A percentile compares a stretch with the other conserved stretches of the same genome.
Conservation (phyloP, 2,113 vertebrate species). For the Cynopterus brachyotis region DNA sequence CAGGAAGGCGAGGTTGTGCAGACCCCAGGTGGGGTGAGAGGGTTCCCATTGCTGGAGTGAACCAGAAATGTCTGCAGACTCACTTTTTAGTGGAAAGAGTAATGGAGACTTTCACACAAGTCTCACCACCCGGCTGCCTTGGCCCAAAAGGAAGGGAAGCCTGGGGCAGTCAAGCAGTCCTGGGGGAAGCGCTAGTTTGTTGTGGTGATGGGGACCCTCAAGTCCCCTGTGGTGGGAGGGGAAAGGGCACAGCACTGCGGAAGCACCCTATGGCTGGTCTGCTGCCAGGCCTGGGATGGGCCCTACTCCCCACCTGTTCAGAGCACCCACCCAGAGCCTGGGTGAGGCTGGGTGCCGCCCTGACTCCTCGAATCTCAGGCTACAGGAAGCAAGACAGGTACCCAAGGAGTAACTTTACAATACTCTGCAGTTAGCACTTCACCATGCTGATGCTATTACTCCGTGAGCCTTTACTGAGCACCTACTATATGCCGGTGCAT, state of each 20-base stretch:
- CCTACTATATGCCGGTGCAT: neutral
- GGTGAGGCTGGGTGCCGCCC: neutral
- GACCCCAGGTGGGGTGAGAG: fast-evolving
- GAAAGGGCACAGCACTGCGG: fast-evolving
- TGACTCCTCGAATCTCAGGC: neutral
- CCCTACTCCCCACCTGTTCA: neutral
- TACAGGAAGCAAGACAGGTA: neutral
- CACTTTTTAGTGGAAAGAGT: too few species aligned
- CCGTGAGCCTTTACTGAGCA: neutral
- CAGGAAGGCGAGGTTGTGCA: neutral
- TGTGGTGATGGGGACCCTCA: neutral
- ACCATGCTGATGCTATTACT: fast-evolving
- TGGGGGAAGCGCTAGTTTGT: neutral
- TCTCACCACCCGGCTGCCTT: fast-evolving
- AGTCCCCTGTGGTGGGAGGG: neutral
- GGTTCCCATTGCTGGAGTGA: neutral
- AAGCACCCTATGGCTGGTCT: neutral
- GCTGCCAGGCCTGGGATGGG: neutral
- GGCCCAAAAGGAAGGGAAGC: neutral
- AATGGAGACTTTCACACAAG: neutral
- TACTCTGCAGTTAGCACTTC: fast-evolving
- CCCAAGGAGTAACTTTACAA: neutral
- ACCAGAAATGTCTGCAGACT: neutral
- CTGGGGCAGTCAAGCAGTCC: neutral
- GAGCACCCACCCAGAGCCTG: neutral